Evolutionary conservation across 2,113 vertebrate species (phyloP).

Genomic region (Nerophis ophidion): DNA sequence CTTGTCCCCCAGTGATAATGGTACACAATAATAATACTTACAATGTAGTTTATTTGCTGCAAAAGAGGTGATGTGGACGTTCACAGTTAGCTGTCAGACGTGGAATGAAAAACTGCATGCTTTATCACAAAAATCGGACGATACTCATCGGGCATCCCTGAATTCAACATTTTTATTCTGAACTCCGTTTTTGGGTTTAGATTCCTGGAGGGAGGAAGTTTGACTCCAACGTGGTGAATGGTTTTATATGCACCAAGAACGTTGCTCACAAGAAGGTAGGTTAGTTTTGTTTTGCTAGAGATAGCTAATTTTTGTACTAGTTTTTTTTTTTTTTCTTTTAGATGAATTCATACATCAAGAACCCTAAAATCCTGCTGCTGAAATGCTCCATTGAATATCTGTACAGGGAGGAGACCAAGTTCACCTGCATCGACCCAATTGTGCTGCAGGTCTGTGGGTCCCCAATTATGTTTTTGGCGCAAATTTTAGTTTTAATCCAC

Average conservation of each 20-base stretch:
- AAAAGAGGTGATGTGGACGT: too few species aligned
- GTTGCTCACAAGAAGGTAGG: slow-evolving; percentile 97
- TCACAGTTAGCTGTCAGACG: too few species aligned
- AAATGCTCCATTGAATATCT: slow-evolving; percentile 98
- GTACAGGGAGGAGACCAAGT: slow-evolving; percentile 96
- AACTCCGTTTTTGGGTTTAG: slow-evolving; percentile 57
- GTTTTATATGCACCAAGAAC: slow-evolving; percentile 96
- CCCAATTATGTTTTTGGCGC: neutral
- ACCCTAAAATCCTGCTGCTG: slow-evolving; percentile 92
- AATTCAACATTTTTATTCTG: neutral
- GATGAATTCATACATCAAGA: slow-evolving; percentile 97
- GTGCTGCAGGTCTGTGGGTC: slow-evolving; percentile 83
- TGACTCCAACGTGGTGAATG: slow-evolving; percentile 90
- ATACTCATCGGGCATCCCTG: too few species aligned
- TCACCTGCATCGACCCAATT: slow-evolving; percentile 96
- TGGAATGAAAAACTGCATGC: too few species aligned
- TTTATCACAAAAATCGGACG: too few species aligned
- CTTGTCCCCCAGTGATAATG: too few species aligned
- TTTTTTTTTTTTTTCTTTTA: slow-evolving; percentile 34
- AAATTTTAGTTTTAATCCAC: too few species aligned
- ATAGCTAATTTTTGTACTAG: neutral
- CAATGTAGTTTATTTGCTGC: too few species aligned
- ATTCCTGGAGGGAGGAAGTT: slow-evolving; percentile 96
- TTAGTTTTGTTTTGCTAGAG: neutral
- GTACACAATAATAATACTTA: too few species aligned